Evolutionary conservation across 2,113 vertebrate genomes (phyloP), one percentile per base, ranked within the genome.

Genomic region (Lepisosteus osseus): DNA sequence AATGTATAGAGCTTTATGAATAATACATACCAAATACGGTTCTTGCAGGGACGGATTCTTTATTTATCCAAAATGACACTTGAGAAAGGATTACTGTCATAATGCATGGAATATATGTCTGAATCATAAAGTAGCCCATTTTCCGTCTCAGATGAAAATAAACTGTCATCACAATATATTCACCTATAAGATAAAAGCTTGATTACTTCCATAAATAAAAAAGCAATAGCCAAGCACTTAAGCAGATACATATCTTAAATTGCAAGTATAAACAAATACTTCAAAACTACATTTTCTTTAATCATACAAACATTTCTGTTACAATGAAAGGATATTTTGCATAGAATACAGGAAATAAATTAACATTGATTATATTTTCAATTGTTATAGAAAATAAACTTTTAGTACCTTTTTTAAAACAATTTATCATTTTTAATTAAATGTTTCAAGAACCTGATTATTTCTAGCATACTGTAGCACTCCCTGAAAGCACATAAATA

Each of bases 11-110:
- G 72, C 72, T 79, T 77, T 72, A 84, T 71, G 73, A 80, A 44
- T 82, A 79, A 72, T 86, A 92, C 90, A 82, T 94, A 99, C 97
- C 97, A 80, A 99, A 99, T 62, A 99, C 97, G 54, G 96, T 99
- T 85, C 97, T 93, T 57, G 97, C 96, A 59, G 97, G 97, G 83
- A 99, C 97, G 0, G 97, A 99, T 79, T 99, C 97, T 81, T 99
- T 99, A 87, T 99, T 99, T 89, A 99, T 99, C 97, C 97, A 99
- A 94, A 99, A 99, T 57, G 97, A 99, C 89, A 99, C 97, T 92
- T 99, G 97, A 83, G 97, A 99, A 80, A 99, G 96, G 88, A 99
- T 97, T 80, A 99, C 97, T 69, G 97, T 99, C 97, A 99, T 99
- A 81, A 99, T 99, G 88, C 97, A 99, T n/a, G 97, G 97, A 81